Evolutionary conservation across 2,113 vertebrate genomes (phyloP), one percentile per base, ranked within the genome.

Genomic region (Chionodraco myersi): DNA sequence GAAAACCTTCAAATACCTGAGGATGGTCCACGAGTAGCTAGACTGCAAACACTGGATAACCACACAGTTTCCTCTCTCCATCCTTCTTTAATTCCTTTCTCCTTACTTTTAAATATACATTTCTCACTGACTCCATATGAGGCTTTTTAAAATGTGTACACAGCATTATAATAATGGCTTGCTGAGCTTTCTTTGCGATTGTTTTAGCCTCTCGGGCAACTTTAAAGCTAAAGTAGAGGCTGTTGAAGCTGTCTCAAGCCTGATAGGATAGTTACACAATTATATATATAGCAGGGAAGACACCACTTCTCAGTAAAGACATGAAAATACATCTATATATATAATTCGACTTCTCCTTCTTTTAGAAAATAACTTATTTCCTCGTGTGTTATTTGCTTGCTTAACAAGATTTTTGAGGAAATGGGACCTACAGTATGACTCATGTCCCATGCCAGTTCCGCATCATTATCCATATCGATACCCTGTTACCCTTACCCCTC

Each of bases 1-100:
- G 75, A 51, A 82, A 79, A 79, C n/a, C 13, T 34, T 77, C 10
- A 69, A 7, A 57, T 56, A 23, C 57, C 57, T 61, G 13, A n/a
- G 51, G 44, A 44, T 45, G 36, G n/a, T 53, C 8, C 59, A 73
- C 5, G 7, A 21, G 45, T 41, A 54, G 59, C 34, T 11, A 51
- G 36, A 67, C 21, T 3, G 48, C 57, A 67, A 78, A 44, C 41
- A 80, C 8, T 48, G 54, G 64, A 44, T 61, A 74, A 49, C 49
- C 54, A 51, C n/a, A 73, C 23, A 61, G 21, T 65, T 58, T 68
- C n/a, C n/a, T 65, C 52, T 76, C 44, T 51, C 12, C 58, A 70
- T 59, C 49, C 23, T 41, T 6, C n/a, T 51, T 36, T 21, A 10
- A 23, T 11, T 53, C 62, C 16, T 66, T 30, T 30, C 30, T 30